phyloP scores from a whole-genome alignment of 2,113 vertebrate species.

The Hiodon tergisus region DNA sequence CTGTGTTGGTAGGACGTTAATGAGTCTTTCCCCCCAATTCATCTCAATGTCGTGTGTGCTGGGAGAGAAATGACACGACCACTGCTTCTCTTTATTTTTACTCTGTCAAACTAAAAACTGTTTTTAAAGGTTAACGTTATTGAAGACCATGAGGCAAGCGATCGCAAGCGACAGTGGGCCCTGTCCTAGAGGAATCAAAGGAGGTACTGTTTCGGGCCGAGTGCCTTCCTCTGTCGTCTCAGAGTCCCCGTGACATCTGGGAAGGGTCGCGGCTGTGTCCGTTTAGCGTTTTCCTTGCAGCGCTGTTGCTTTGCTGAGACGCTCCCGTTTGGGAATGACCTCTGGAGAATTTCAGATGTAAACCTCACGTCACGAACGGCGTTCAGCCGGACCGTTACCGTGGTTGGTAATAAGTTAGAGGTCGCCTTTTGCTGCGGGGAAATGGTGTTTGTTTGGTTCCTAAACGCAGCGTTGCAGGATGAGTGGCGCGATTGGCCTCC shows the following conservation, averaged over 20 bases:
- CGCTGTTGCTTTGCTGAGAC: neutral
- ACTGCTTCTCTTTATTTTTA: too few relatives aligned
- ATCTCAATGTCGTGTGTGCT: too few relatives aligned
- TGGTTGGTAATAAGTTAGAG: constrained; percentile 12
- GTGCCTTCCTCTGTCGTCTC: constrained; percentile 27
- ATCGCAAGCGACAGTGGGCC: too few relatives aligned
- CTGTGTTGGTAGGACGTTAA: too few relatives aligned
- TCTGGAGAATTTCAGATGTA: too few relatives aligned
- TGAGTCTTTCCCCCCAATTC: too few relatives aligned
- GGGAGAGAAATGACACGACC: too few relatives aligned
- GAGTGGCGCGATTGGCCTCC: constrained; percentile 21
- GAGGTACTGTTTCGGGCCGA: constrained; percentile 27
- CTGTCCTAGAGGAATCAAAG: constrained; percentile 36
- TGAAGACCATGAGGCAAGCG: constrained; percentile 31
- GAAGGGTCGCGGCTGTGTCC: neutral
- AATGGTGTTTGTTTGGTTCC: constrained; percentile 1
- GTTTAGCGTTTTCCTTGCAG: neutral
- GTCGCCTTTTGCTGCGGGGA: neutral
- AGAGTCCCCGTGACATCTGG: neutral
- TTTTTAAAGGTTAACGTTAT: constrained; percentile 2
- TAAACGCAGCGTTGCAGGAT: constrained; percentile 18
- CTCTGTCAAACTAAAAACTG: too few relatives aligned
- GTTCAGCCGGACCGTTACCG: too few relatives aligned
- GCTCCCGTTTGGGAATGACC: neutral
- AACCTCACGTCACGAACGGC: too few relatives aligned